Base-by-base conservation (phyloP, 2,797 vertebrate species). In the Aselliscus stoliczkanus region DNA sequence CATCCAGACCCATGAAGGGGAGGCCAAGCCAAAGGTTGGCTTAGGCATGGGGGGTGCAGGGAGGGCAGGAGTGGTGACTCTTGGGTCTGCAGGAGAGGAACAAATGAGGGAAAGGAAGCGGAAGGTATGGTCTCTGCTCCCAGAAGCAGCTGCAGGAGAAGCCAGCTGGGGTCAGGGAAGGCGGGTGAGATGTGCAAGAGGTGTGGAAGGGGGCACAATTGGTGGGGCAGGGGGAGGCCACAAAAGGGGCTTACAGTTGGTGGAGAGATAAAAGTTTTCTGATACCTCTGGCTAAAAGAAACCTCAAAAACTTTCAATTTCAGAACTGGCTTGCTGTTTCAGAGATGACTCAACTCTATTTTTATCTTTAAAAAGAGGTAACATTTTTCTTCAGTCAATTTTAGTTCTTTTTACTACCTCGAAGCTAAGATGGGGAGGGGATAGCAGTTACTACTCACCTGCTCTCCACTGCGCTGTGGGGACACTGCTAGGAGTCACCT, bases 271-370 rank as follows among this genome's bases (percentile, higher is more conserved):
- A 79, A 50, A 88, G 54, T 56, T 65, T 81, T 86, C 69, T 52
- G 73, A 9, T 44, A 44, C 44, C 1, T 1, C 44, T 2, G 1
- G 18, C 31, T 70, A 83, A 64, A 47, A 81, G 70, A 90, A 95
- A 92, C 89, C 87, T 93, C 80, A 76, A 52, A 93, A 85, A 27
- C 5, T 18, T 92, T 62, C 65, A 42, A 25, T 96, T 94, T 75
- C 47, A 64, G 50, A 80, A 73, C 60, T 34, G 58, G 62, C 42
- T 42, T 67, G 88, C 58, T 94, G 54, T 93, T 96, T 84, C 80
- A 95, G 84, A 95, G 56, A 92, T 80, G 60, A 92, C 23, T 83
- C 80, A 47, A 58, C 72, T 82, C 39, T 88, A 34, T 52, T 79
- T 94, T 88, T 94, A 73, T 77, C 69, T 56, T 56, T 29, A 9